These are phyloP conservation scores for Stegostoma tigrinum DNA, from an alignment of 2,113 vertebrate species.

Conservation along the genomic window DNA sequence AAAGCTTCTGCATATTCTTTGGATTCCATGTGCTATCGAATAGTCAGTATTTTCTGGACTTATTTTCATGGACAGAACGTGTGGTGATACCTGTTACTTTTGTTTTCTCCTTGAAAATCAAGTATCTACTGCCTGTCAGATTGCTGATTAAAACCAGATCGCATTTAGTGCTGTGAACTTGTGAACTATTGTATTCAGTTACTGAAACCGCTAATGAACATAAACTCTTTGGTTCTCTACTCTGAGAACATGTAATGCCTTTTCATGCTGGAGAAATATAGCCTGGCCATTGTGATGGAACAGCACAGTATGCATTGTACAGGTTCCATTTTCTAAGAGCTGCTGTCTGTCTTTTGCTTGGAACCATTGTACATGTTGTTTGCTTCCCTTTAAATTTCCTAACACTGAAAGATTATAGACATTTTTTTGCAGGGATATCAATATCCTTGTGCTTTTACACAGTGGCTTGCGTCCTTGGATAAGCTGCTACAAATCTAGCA, in stretches of 20 bases:
- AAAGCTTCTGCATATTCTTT: neutral
- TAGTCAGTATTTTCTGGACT: neutral
- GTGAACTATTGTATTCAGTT: neutral
- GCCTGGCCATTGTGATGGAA: neutral
- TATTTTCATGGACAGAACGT: neutral
- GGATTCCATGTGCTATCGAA: neutral
- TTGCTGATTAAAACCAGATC: constrained; percentile 19
- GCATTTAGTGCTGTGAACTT: neutral
- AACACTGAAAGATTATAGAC: neutral
- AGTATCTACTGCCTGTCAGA: neutral
- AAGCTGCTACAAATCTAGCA: neutral
- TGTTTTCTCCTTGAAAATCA: neutral
- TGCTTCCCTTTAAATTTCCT: neutral
- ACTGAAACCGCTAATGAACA: neutral
- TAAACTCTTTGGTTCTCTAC: neutral
- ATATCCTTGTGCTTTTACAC: neutral
- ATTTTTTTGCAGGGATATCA: neutral
- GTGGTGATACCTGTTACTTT: neutral
- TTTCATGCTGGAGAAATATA: neutral
- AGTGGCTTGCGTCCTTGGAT: neutral
- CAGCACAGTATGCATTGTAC: neutral
- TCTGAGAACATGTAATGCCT: neutral
- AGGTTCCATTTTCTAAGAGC: neutral
- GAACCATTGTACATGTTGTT: neutral
- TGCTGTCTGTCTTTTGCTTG: neutral